phyloP scores from a whole-genome alignment of 2,888 invertebrate genomes.

The Quadroppia sp. region DNA sequence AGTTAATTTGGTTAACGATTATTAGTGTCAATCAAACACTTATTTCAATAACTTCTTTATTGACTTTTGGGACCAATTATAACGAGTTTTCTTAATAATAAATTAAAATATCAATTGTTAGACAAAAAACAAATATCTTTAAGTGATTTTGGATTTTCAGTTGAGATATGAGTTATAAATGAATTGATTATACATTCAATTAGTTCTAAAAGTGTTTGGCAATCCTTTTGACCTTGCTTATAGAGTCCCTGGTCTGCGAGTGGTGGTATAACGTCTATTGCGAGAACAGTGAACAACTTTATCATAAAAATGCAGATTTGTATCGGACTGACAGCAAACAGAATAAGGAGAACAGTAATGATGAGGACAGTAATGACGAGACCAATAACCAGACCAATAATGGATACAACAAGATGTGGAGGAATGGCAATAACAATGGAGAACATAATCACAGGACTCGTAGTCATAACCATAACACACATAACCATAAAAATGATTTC shows the following conservation, averaged over 20 bases:
- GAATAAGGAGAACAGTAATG: conserved; percentile 10
- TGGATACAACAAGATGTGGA: not conserved
- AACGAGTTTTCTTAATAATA: too few species aligned
- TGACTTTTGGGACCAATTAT: too few species aligned
- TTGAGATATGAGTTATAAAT: too few species aligned
- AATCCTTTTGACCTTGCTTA: too few species aligned
- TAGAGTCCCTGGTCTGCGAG: conserved; percentile 46
- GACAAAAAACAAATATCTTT: too few species aligned
- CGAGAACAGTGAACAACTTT: conserved; percentile 15
- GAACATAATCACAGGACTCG: not conserved
- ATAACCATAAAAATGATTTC: not conserved
- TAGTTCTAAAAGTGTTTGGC: too few species aligned
- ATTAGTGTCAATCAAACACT: too few species aligned
- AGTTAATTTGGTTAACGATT: too few species aligned
- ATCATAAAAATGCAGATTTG: conserved; percentile 33
- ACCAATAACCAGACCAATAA: not conserved
- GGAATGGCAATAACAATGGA: not conserved
- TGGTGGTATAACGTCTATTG: conserved; percentile 46
- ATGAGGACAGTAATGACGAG: not conserved
- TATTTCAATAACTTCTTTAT: too few species aligned
- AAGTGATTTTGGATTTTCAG: too few species aligned
- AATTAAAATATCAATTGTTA: too few species aligned
- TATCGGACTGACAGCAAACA: not conserved
- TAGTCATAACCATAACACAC: not conserved
- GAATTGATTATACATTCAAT: too few species aligned